phyloP scores from a whole-genome alignment of 1,140 invertebrate genomes.

The Batillaria attramentaria region DNA sequence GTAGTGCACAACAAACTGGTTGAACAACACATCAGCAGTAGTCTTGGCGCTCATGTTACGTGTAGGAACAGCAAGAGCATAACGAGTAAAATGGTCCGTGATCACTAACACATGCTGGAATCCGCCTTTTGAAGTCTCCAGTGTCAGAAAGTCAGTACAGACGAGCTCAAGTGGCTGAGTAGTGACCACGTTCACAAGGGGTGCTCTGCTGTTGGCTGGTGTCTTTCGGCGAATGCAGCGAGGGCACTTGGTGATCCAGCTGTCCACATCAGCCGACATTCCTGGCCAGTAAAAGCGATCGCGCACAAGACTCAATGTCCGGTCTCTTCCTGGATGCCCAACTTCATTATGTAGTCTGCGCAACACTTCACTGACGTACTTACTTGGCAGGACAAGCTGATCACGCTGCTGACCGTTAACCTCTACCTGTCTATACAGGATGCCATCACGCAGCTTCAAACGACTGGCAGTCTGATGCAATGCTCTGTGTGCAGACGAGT shows the following conservation, averaged over 20 bases:
- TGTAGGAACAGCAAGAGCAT: conserved; percentile 28
- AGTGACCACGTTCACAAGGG: neutral
- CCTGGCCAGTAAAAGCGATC: conserved; percentile 38
- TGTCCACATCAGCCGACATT: conserved; percentile 31
- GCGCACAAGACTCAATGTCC: conserved; percentile 11
- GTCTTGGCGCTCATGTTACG: conserved; percentile 30
- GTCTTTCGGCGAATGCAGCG: conserved; percentile 19
- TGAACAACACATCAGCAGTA: conserved; percentile 40
- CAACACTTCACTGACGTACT: neutral
- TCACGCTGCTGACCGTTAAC: neutral
- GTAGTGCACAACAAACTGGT: conserved; percentile 41
- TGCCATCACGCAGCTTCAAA: neutral
- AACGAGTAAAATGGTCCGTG: conserved; percentile 40
- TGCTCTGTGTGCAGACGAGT: too few relatives aligned
- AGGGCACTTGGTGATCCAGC: neutral
- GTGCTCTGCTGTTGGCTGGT: conserved; percentile 3
- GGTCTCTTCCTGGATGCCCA: conserved; percentile 36
- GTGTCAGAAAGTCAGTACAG: conserved; percentile 32
- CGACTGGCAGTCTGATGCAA: too few relatives aligned
- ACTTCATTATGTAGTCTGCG: conserved; percentile 31
- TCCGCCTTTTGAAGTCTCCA: conserved; percentile 38
- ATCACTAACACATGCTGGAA: conserved; percentile 29
- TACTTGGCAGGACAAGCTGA: conserved; percentile 22
- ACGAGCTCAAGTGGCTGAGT: conserved; percentile 30
- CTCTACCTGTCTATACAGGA: neutral